phyloP scores from a whole-genome alignment of 1,140 invertebrate species.

The Oscheius sp. region DNA sequence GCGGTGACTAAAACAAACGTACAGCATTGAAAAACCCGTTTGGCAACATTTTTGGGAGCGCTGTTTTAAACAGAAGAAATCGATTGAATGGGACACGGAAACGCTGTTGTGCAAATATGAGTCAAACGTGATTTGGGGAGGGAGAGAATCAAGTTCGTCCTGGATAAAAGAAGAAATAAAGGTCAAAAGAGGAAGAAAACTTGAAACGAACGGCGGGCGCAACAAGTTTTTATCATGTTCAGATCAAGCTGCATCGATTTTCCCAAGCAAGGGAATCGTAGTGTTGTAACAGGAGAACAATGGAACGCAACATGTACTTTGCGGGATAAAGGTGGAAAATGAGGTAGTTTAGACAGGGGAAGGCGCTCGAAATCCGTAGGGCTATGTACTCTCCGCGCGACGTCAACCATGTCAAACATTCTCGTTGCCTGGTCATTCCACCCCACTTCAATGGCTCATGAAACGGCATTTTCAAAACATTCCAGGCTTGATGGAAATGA shows the following conservation, averaged over 20 bases:
- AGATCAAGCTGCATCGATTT: too few relatives aligned
- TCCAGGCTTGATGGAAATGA: too few relatives aligned
- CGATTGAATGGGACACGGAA: neutral
- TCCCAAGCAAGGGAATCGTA: too few relatives aligned
- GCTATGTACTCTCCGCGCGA: constrained; percentile 6
- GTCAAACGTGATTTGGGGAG: neutral
- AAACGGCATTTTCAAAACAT: too few relatives aligned
- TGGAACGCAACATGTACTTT: neutral
- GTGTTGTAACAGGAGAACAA: too few relatives aligned
- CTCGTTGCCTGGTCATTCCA: neutral
- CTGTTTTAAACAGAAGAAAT: neutral
- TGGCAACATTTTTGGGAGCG: neutral
- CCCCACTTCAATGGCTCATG: neutral
- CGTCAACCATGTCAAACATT: constrained; percentile 12
- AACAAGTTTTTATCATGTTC: neutral
- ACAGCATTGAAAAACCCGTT: too few relatives aligned
- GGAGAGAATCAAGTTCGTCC: neutral
- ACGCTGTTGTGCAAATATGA: constrained; percentile 9
- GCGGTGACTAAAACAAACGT: too few relatives aligned
- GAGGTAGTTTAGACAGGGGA: neutral
- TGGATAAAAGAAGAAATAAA: neutral
- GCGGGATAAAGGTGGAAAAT: neutral
- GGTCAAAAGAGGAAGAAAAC: neutral
- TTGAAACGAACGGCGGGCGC: neutral
- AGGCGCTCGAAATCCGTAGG: constrained; percentile 10